phyloP scores from a whole-genome alignment of 2,113 vertebrate species.

The Otolemur garnettii region DNA sequence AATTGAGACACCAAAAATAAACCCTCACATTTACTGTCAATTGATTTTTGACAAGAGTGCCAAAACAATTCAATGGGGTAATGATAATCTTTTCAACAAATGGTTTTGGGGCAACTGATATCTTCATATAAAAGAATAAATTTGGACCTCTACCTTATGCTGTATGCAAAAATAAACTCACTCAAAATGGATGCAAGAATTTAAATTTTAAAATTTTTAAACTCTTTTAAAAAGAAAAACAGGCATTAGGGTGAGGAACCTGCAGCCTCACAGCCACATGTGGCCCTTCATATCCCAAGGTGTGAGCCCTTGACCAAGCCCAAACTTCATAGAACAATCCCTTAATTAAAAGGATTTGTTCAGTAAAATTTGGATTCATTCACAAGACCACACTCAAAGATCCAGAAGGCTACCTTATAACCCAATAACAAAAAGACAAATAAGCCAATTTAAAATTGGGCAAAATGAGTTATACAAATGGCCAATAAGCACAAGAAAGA shows the following conservation, averaged over 20 bases:
- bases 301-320: rapidly evolving
- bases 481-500: not conserved
- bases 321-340: too few relatives aligned
- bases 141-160: not conserved
- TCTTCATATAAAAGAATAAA: not conserved
- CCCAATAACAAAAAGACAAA: slow-evolving; percentile 25
- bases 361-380: too few relatives aligned
- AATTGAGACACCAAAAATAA: not conserved
- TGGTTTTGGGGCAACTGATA: not conserved
- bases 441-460: not conserved
- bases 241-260: not conserved
- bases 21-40: not conserved
- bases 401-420: not conserved
- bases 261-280: too few relatives aligned
- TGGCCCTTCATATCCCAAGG: too few relatives aligned
- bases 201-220: not conserved
- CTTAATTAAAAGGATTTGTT: too few relatives aligned
- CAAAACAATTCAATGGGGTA: not conserved
- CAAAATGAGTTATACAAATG: not conserved
- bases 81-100: not conserved
- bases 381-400: too few relatives aligned
- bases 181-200: not conserved
- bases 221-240: not conserved
- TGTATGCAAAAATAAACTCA: slow-evolving; percentile 18
- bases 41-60: not conserved